Evolutionary conservation across 2,113 vertebrate genomes (phyloP), one percentile per base, ranked within the genome.

Genomic region (Zeus faber): DNA sequence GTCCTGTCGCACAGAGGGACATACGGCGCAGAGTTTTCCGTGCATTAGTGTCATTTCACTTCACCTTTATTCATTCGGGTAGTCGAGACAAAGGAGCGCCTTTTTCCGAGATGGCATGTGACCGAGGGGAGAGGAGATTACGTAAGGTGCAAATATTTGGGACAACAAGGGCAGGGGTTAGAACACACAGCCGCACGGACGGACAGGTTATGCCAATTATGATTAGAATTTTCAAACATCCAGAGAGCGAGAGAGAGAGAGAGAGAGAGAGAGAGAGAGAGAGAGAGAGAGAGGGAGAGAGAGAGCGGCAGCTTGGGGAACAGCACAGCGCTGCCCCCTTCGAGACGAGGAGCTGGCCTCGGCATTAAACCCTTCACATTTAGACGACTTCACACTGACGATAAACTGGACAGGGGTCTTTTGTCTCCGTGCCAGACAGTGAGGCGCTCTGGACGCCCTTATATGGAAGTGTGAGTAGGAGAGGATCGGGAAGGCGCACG

Each of bases 1-100:
- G 74, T 99, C 96, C 97, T 99, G 77, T 57, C 52, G 47, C 52
- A 85, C 13, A 67, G n/a, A 79, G 14, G 69, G 25, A 64, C n/a
- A n/a, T n/a, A n/a, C n/a, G n/a, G n/a, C n/a, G n/a, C n/a, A n/a
- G n/a, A n/a, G n/a, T n/a, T n/a, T n/a, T n/a, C n/a, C n/a, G n/a
- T n/a, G n/a, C n/a, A n/a, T n/a, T n/a, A n/a, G n/a, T n/a, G n/a
- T n/a, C n/a, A n/a, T n/a, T n/a, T n/a, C n/a, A n/a, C n/a, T n/a
- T n/a, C n/a, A n/a, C n/a, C n/a, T n/a, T n/a, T n/a, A n/a, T n/a
- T n/a, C n/a, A n/a, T n/a, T n/a, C n/a, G n/a, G n/a, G n/a, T n/a
- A n/a, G n/a, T n/a, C n/a, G n/a, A n/a, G n/a, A n/a, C n/a, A n/a
- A n/a, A n/a, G n/a, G n/a, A n/a, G n/a, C n/a, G n/a, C n/a, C n/a